Evolutionary conservation across 2,888 invertebrate species (phyloP), one percentile per base, ranked within the genome.

Genomic region (Petrolisthes cinctipes): DNA sequence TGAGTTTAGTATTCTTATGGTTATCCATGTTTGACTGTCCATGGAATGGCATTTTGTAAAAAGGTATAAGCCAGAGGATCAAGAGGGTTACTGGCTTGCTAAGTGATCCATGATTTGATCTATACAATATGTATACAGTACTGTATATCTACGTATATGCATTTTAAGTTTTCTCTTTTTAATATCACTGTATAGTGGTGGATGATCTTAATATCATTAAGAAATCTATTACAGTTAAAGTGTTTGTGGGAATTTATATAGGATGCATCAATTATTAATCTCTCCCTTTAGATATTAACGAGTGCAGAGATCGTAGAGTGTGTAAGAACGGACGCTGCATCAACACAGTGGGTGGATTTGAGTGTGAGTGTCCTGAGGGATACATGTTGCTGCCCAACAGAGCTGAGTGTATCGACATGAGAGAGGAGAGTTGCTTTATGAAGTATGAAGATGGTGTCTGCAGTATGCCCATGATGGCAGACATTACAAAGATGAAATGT

Each of bases 351-450:
- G 97, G 97, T 75, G 95, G 96, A 85, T 97, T 96, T 92, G 95
- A 96, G 90, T 97, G 97, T 92, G 94, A 96, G 86, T 97, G 97
- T 92, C 96, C 96, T 0, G 95, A 95, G 91, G 97, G 96, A 57
- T 97, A 96, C 92, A 96, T 96, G 94, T 95, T 96, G 2, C 94
- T 96, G 93, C 96, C 96, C 17, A 96, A 95, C 92, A 95, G 96
- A 92, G 96, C 95, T 94, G 96, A 96, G 92, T 96, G 96, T 92
- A 95, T 96, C 53, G 97, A 97, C 92, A 97, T 97, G 94, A 94
- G 97, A 0, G 96, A 96, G 92, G 95, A 96, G 73, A 94, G 95
- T 61, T 97, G 97, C 92, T 97, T 95, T 93, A 94, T 96, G 92
- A 95, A 95, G 83, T 96, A 95, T 93, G 94, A 89, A 17, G 93